These are phyloP conservation scores for Ctenodactylus gundi DNA, from an alignment of 2,113 vertebrate species.

Conservation along the genomic window DNA sequence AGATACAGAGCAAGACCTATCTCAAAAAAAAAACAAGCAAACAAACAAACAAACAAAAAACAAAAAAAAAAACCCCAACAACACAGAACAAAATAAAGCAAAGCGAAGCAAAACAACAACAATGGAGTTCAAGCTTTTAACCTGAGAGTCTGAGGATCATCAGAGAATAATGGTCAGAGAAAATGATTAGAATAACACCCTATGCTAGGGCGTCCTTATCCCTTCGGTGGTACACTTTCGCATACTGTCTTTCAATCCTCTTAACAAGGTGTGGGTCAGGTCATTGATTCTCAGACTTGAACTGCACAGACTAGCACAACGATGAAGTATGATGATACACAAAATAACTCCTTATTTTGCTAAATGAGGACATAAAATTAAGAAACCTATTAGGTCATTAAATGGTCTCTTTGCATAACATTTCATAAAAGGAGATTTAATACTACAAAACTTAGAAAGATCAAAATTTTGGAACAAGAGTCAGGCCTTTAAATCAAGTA, in stretches of 20 bases:
- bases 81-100: too few species aligned
- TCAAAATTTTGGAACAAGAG: not conserved
- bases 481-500: not conserved
- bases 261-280: not conserved
- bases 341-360: not conserved
- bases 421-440: not conserved
- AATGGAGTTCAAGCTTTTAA: not conserved
- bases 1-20: too few species aligned
- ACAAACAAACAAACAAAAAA: too few species aligned
- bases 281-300: not conserved
- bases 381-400: not conserved
- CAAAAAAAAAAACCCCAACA: too few species aligned
- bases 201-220: not conserved
- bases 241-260: not conserved
- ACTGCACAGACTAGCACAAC: not conserved
- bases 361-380: constrained; percentile 19
- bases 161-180: not conserved
- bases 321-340: not conserved
- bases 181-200: not conserved
- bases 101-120: too few species aligned
- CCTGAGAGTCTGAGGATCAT: not conserved
- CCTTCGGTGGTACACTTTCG: not conserved
- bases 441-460: not conserved
- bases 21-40: too few species aligned
- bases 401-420: not conserved